These are phyloP conservation scores for Pelobates cultripes DNA, from an alignment of 2,797 vertebrate species.

Conservation along the genomic window DNA sequence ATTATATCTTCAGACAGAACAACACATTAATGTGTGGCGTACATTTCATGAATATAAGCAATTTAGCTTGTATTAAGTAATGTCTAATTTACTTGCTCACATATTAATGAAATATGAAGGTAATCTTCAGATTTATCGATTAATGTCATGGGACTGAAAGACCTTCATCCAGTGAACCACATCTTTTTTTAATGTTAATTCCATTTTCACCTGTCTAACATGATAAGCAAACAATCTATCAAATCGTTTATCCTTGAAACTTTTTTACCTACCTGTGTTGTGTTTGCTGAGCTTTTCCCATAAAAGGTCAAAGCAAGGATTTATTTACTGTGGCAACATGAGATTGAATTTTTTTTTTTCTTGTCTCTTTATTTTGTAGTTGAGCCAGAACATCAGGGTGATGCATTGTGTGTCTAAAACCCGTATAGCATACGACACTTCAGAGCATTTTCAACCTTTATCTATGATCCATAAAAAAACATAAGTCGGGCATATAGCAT, in stretches of 20 bases:
- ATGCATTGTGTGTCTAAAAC: neutral
- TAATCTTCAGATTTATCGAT: neutral
- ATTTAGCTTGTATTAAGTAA: neutral
- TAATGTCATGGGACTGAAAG: neutral
- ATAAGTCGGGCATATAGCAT: neutral
- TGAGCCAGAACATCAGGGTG: neutral
- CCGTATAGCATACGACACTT: neutral
- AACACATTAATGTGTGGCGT: neutral
- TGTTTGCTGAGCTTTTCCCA: conserved; percentile 6
- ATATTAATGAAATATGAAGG: neutral
- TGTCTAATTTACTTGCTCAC: neutral
- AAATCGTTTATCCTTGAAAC: conserved; percentile 36
- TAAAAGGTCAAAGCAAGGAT: conserved; percentile 40
- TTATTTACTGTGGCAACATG: conserved; percentile 21
- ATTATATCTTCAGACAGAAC: neutral
- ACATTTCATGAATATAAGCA: neutral
- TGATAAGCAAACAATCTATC: conserved; percentile 47
- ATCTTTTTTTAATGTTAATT: conserved; percentile 16
- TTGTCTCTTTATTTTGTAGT: neutral
- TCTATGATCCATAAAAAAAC: neutral
- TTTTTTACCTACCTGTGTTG: neutral
- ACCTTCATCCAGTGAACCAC: conserved; percentile 3
- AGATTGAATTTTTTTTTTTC: neutral
- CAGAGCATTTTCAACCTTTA: neutral
- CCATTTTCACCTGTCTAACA: conserved; percentile 36